A percentile compares a stretch with the other conserved stretches of the same genome.
phyloP scores from a whole-genome alignment of 2,797 vertebrate genomes.

The Chloroceryle inda region DNA sequence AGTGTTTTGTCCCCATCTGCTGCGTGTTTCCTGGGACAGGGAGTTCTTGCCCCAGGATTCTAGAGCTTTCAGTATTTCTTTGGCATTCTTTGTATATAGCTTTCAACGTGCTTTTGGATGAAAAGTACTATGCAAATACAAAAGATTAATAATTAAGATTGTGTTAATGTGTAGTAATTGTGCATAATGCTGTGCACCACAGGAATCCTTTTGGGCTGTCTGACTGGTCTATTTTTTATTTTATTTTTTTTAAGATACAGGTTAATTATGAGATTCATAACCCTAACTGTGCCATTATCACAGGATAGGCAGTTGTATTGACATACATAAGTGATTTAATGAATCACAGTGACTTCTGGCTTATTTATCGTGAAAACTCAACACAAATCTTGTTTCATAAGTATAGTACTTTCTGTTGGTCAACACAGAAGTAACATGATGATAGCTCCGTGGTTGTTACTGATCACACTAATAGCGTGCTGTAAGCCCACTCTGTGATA shows the following conservation, averaged over 20 bases:
- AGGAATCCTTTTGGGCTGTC: not conserved
- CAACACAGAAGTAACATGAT: not conserved
- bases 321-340: not conserved
- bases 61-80: not conserved
- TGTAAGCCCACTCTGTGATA: not conserved
- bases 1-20: not conserved
- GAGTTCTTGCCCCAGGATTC: not conserved
- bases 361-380: not conserved
- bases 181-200: not conserved
- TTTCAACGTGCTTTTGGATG: not conserved
- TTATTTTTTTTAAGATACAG: not conserved
- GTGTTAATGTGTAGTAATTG: conserved; percentile 18
- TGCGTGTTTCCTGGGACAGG: not conserved
- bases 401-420: not conserved
- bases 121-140: not conserved
- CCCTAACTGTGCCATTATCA: not conserved
- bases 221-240: not conserved
- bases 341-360: not conserved
- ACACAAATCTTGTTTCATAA: not conserved
- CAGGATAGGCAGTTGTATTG: not conserved
- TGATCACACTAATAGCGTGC: not conserved
- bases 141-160: conserved; percentile 32
- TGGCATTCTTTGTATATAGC: not conserved
- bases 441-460: not conserved
- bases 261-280: not conserved